These are phyloP conservation scores for Tychaedon coryphoeus DNA, from an alignment of 2,113 vertebrate species.

Conservation along the genomic window DNA sequence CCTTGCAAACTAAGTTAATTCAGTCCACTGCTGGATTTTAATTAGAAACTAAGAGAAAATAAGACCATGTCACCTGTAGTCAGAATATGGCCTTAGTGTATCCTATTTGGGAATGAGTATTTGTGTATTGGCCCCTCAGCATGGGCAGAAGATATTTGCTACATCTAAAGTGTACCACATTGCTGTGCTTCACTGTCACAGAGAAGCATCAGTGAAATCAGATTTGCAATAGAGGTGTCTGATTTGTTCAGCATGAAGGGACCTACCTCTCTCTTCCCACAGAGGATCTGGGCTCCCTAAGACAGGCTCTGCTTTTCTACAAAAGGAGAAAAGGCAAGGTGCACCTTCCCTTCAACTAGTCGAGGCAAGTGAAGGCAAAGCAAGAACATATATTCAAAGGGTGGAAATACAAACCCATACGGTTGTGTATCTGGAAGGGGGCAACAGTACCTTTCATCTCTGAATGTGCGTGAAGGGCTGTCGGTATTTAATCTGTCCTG, in stretches of 20 bases:
- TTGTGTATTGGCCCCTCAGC: not conserved
- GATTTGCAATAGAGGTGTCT: not conserved
- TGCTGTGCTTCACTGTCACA: not conserved
- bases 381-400: not conserved
- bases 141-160: not conserved
- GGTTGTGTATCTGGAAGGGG: not conserved
- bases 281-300: not conserved
- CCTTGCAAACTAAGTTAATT: not conserved
- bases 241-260: not conserved
- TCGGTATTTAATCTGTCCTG: not conserved
- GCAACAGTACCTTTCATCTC: not conserved
- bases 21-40: not conserved
- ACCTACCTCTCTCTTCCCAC: not conserved
- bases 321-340: not conserved
- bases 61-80: not conserved
- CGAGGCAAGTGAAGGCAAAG: not conserved
- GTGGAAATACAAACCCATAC: not conserved
- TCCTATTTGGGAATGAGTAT: not conserved
- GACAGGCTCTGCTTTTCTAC: not conserved
- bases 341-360: not conserved
- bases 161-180: not conserved
- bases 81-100: not conserved
- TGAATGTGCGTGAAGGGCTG: not conserved
- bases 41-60: not conserved
- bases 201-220: not conserved